Evolutionary conservation across 2,888 invertebrate species (phyloP).

Genomic region (Aspidiotus destructor): DNA sequence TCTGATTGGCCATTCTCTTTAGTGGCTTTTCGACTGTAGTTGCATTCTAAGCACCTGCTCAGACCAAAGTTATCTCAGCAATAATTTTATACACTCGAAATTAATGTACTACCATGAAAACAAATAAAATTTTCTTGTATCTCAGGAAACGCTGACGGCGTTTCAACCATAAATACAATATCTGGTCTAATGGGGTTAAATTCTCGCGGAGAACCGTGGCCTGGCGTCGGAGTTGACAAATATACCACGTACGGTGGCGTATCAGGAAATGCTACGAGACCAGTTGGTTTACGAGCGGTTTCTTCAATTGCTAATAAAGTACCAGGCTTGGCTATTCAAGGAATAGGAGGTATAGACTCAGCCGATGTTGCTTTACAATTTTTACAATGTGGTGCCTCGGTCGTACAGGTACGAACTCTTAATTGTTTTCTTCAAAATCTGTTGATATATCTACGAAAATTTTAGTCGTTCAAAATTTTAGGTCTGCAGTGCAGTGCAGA

Average conservation of each 20-base stretch:
- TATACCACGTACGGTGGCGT: constrained; percentile 90
- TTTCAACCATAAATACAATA: constrained; percentile 95
- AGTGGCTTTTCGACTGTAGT: background rate
- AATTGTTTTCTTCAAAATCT: background rate
- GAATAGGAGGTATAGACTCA: constrained; percentile 94
- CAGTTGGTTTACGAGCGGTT: constrained; percentile 84
- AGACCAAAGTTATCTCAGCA: background rate
- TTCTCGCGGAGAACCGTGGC: constrained; percentile 81
- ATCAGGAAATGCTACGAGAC: constrained; percentile 87
- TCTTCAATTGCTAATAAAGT: constrained; percentile 74
- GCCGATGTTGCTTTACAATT: constrained; percentile 94
- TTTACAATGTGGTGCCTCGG: constrained; percentile 82
- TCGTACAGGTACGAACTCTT: constrained; percentile 60
- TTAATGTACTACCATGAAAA: background rate
- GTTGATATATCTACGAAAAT: background rate
- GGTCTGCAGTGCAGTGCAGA: constrained; percentile 93
- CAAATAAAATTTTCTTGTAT: constrained; percentile 18
- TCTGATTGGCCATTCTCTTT: no score
- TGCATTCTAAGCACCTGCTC: background rate
- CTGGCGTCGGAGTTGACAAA: constrained; percentile 53
- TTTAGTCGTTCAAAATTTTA: constrained; percentile 40
- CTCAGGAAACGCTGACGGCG: constrained; percentile 81
- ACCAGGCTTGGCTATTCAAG: constrained; percentile 84
- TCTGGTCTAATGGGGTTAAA: constrained; percentile 89
- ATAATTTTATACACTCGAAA: background rate